These are phyloP conservation scores for Dicranocentrus wangi DNA, from an alignment of 2,888 invertebrate genomes.

Conservation along the genomic window DNA sequence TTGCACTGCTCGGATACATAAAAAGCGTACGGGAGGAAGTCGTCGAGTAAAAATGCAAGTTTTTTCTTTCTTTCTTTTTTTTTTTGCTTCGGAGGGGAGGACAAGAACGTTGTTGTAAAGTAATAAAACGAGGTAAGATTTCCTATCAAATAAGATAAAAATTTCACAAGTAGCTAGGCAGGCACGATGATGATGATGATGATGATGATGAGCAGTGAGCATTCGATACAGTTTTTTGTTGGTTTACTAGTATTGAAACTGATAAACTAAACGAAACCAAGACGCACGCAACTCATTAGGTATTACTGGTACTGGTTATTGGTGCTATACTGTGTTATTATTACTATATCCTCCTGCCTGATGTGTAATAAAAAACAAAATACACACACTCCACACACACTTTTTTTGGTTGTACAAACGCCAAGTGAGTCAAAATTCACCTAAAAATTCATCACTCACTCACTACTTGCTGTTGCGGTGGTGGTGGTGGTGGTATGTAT, in stretches of 20 bases:
- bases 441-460: conserved; percentile 2
- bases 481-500: neutral
- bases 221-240: conserved; percentile 21
- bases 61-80: neutral
- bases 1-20: conserved; percentile 11
- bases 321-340: neutral
- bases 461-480: neutral
- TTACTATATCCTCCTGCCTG: neutral
- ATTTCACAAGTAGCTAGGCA: conserved; percentile 17
- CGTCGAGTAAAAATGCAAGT: conserved; percentile 4
- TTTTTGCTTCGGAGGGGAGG: neutral
- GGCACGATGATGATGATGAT: conserved; percentile 30
- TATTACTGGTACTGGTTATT: conserved; percentile 14
- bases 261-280: conserved; percentile 47
- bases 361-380: conserved; percentile 12
- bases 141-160: conserved; percentile 41
- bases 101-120: conserved; percentile 1
- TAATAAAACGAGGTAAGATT: conserved; percentile 33
- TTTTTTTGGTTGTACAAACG: neutral
- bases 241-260: neutral
- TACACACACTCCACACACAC: conserved; percentile 22
- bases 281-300: conserved; percentile 57
- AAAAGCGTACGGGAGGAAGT: conserved; percentile 23
- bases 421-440: conserved; percentile 12
- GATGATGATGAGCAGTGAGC: conserved; percentile 51